Conservation (phyloP, 1,140 invertebrate genomes). For the Ctenoplectra terminalis region DNA sequence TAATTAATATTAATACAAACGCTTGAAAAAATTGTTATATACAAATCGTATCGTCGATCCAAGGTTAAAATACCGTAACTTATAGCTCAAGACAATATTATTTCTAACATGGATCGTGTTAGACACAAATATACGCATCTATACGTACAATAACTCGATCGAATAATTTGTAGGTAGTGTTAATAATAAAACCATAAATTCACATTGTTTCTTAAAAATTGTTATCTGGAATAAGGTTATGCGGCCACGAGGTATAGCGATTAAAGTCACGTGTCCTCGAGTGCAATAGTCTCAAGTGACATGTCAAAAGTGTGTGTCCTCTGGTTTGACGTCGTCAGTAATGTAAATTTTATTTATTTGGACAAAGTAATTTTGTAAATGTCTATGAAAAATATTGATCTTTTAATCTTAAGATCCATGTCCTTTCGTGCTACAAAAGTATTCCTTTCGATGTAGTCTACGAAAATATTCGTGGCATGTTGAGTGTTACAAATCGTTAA, state of each 20-base stretch:
- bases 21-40: not conserved
- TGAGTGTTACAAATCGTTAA: not conserved
- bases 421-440: not conserved
- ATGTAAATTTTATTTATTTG: slow-evolving; percentile 21
- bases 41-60: not conserved
- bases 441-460: not conserved
- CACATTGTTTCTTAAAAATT: not conserved
- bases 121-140: not conserved
- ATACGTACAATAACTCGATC: too few relatives aligned
- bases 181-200: not conserved
- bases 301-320: not conserved
- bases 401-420: not conserved
- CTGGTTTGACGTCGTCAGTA: not conserved
- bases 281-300: not conserved
- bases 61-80: not conserved
- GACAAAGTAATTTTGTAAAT: not conserved
- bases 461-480: slow-evolving; percentile 7
- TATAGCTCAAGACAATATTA: not conserved
- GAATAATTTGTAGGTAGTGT: too few relatives aligned
- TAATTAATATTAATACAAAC: not conserved
- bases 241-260: not conserved
- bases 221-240: not conserved
- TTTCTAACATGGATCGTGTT: not conserved
- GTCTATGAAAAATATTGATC: too few relatives aligned
- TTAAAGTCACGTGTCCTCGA: not conserved